phyloP scores from a whole-genome alignment of 2,797 vertebrate species.

The Lutjanus argentimaculatus region DNA sequence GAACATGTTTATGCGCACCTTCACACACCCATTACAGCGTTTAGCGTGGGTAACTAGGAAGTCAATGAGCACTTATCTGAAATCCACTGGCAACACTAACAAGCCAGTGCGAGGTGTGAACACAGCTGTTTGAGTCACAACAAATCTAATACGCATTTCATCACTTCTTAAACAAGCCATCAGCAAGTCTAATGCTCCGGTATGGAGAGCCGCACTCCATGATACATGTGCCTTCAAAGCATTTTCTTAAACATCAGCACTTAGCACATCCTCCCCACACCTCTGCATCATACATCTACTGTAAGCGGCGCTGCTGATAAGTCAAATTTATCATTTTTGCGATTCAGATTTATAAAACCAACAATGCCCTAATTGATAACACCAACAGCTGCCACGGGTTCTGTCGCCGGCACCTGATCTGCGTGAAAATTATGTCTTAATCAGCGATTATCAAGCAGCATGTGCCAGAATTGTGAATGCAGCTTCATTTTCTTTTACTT shows the following conservation, averaged over 20 bases:
- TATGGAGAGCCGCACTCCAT: conserved; percentile 58
- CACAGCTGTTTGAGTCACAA: conserved; percentile 80
- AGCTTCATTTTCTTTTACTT: conserved; percentile 54
- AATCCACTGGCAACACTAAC: conserved; percentile 69
- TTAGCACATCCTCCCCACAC: conserved; percentile 74
- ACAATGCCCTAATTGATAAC: conserved; percentile 73
- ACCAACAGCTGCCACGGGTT: conserved; percentile 55
- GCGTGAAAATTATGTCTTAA: conserved; percentile 66
- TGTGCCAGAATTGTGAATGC: conserved; percentile 51
- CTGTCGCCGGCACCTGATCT: conserved; percentile 46
- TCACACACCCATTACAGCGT: conserved; percentile 33
- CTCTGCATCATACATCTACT: conserved; percentile 55
- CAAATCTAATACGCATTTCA: conserved; percentile 79
- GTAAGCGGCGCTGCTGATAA: conserved; percentile 70
- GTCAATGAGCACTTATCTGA: conserved; percentile 68
- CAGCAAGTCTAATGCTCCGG: conserved; percentile 80
- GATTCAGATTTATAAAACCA: conserved; percentile 65
- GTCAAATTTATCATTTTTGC: conserved; percentile 71
- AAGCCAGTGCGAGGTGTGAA: conserved; percentile 71
- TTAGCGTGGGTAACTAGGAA: conserved; percentile 56
- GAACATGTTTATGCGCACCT: conserved; percentile 39
- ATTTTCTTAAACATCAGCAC: conserved; percentile 83
- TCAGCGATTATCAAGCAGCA: conserved; percentile 71
- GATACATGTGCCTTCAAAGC: conserved; percentile 80
- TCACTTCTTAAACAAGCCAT: conserved; percentile 82